Evolutionary conservation across 2,797 vertebrate genomes (phyloP), one percentile per base, ranked within the genome.

Genomic region (Poeciliopsis gracilis): DNA sequence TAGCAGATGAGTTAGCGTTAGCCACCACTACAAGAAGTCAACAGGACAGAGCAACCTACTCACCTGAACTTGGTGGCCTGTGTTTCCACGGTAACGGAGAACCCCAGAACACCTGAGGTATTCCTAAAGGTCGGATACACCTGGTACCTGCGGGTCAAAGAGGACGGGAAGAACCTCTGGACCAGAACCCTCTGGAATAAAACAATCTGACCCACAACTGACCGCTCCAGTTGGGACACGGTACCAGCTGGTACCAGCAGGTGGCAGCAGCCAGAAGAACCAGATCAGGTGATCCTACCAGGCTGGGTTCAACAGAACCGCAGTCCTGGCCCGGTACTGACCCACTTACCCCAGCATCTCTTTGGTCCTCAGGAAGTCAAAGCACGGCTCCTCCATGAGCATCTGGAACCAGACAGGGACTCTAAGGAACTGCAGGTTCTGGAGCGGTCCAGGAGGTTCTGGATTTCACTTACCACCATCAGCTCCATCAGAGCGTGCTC

Each of bases 321-420:
- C 0, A 4, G 46, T 16, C 15, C 15, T 49, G 47, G 47, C 47
- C 47, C 18, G 18, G 49, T 23, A 38, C 8, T 36, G 36, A 38
- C 10, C 10, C 36, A 76, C 91, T 95, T 89, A 97, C 97, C 97
- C 97, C 0, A 99, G 96, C 47, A 97, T 99, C 94, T 99, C 97
- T 95, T 99, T 99, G 82, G 98, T 98, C 87, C 98, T 95, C 81
- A 99, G 96, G 89, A 98, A 99, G 91, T 99, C 97, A 82, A 99
- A 99, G 92, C 98, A 98, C 5, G 98, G 98, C 80, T 98, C 98
- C 84, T 99, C 97, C 98, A 99, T 98, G 94, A 98, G 97, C 98
- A 99, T 98, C 98, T 99, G 45, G 36, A 78, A 25, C 3, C 36
- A 67, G 23, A 70, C 5, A 38, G 2, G 20, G 33, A 67, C 6